Base-by-base conservation (phyloP, 2,888 invertebrate genomes). In the Tromatobia lineatoria region DNA sequence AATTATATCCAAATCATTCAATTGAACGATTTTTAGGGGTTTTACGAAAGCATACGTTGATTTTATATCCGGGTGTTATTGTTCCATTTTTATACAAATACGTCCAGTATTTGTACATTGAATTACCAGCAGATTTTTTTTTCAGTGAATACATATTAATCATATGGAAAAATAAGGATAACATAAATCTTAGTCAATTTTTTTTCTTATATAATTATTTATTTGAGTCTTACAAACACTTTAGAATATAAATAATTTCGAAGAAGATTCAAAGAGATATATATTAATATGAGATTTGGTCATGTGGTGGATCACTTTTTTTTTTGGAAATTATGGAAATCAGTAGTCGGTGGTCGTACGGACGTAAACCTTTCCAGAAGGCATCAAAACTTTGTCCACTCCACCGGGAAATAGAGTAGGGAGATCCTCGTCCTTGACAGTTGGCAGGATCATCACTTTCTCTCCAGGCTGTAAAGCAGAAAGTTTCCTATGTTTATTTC, bases 381-480 rank as follows among this genome's bases (percentile, higher is more conserved):
- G 97, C 95, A 98, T 95, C 1, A 94, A 91, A 0, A 96, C 95
- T 87, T 94, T 95, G 76, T 96, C 96, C 29, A 96, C 95, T 59
- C 96, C 96, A 82, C 95, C 95, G 0, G 97, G 96, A 93, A 97
- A 97, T 0, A 97, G 91, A 88, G 94, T 95, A 0, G 94, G 92
- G 0, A 96, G 95, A 66, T 97, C 96, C 69, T 95, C 96, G 25
- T 96, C 95, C 47, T 95, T 95, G 2, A 98, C 95, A 4, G 94
- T 93, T 10, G 98, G 98, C 47, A 97, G 91, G 85, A 98, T 96
- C 97, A 98, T 98, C 47, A 97, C 97, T 91, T 96, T 96, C 11
- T 96, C 96, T 71, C 97, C 97, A 67, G 95, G 95, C 96, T 96
- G 90, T 13, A 94, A 94, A 87, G 90, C 15, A 94, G 94, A 87